Percentiles rank a stretch among this genome's conserved stretches.
Evolutionary conservation across 2,113 vertebrate species (phyloP).

Genomic region (Hyperopisus bebe): DNA sequence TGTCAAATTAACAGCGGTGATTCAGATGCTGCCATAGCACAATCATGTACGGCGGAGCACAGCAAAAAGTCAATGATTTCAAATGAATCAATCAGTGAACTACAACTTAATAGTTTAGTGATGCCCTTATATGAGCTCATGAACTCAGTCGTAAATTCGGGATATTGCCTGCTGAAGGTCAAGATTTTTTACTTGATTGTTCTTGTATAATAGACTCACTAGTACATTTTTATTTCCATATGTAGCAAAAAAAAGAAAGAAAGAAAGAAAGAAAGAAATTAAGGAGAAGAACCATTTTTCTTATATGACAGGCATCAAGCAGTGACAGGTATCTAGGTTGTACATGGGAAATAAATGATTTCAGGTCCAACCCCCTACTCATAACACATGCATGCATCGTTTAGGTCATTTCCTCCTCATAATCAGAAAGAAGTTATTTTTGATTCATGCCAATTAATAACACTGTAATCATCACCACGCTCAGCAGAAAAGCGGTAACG

Average conservation of each 20-base stretch:
- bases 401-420: not conserved
- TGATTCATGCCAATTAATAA: not conserved
- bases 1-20: not conserved
- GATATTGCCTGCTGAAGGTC: not conserved
- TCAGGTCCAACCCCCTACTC: not conserved
- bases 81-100: not conserved
- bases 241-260: not conserved
- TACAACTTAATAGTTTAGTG: not conserved
- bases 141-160: not conserved
- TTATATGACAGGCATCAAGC: not conserved
- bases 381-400: not conserved
- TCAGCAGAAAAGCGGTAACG: not conserved
- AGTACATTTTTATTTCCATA: not conserved
- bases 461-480: not conserved
- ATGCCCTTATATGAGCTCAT: not conserved
- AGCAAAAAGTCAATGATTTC: not conserved
- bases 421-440: not conserved
- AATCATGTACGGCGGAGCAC: not conserved
- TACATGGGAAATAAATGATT: not conserved
- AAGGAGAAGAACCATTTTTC: not conserved
- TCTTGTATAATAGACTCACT: not conserved
- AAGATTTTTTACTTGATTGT: not conserved
- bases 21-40: not conserved
- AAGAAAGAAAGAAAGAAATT: no score
- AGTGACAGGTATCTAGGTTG: not conserved